These are phyloP conservation scores for Pseudopipra pipra DNA, from an alignment of 2,113 vertebrate genomes.

Conservation along the genomic window DNA sequence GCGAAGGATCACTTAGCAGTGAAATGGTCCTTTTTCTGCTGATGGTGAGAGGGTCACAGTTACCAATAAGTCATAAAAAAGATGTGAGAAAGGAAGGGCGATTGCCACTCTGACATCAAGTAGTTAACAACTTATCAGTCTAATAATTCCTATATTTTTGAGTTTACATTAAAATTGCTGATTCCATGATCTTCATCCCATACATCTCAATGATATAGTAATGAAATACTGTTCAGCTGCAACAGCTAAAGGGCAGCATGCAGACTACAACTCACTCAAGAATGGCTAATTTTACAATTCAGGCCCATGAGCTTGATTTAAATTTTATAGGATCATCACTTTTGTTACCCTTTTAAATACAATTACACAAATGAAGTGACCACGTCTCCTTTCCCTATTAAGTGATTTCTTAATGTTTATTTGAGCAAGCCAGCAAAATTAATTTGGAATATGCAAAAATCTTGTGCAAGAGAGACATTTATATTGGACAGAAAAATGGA, in stretches of 20 bases:
- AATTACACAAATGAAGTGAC: background rate
- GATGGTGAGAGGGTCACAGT: background rate
- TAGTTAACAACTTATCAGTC: background rate
- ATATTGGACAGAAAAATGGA: background rate
- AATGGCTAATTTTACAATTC: background rate
- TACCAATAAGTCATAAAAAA: background rate
- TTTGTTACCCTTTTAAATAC: background rate
- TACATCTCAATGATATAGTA: background rate
- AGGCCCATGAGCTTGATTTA: background rate
- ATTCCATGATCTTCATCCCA: background rate
- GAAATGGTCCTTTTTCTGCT: background rate
- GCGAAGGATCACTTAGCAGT: background rate
- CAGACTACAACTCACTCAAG: background rate
- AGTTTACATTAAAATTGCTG: background rate
- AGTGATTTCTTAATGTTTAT: background rate
- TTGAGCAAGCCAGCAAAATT: background rate
- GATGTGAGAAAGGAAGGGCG: background rate
- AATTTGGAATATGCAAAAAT: background rate
- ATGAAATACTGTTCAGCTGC: background rate
- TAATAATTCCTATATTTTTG: background rate
- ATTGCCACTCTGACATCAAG: background rate
- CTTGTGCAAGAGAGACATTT: background rate
- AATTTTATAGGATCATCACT: background rate
- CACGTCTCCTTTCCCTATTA: background rate
- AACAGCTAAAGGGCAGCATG: background rate